Evolutionary conservation across 1,140 invertebrate genomes (phyloP), one percentile per base, ranked within the genome.

Genomic region (Temnothorax curvispinosus): DNA sequence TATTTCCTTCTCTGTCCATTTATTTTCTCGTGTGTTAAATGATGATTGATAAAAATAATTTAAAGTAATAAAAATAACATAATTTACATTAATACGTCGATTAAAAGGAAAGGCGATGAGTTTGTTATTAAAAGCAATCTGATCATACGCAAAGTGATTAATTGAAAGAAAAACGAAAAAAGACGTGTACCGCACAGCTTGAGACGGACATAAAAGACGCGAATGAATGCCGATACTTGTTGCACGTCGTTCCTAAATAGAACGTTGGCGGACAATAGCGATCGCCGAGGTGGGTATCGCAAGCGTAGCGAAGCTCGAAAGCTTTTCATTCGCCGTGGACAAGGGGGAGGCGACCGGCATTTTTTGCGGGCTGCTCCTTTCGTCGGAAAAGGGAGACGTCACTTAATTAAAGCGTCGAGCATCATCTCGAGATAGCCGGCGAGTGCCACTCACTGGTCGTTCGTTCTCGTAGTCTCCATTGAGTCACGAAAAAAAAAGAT

Each of bases 381-480:
- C 54, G 60, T 52, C 47, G 35, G 35, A 82, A 88, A 88, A 85
- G 65, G 72, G 74, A 89, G 58, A 87, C 72, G 87, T 81, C 85
- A 91, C 89, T 91, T 91, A 91, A 91, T 91, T 91, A 91, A 90
- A 89, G 76, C 80, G 80, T 60, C 81, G 58, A 81, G 78, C 67
- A 90, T 85, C 86, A 88, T 90, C 76, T 88, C 80, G 81, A 81
- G 64, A 90, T 84, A 91, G 87, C 74, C 64, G 60, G 64, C 76
- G 86, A 90, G 89, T 90, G 89, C 60, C 88, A 81, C 81, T 88
- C 81, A 65, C 50, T 62, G 80, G 67, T 89, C 88, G 65, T 64
- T 67, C 78, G 67, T 87, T 80, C 80, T 85, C 72, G 47, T 75
- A 89, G 78, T 50, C 38, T 71, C 72, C 72, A 90, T 90, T 90